These are phyloP conservation scores for Augochlora pura DNA, from an alignment of 1,140 invertebrate species.

Conservation along the genomic window DNA sequence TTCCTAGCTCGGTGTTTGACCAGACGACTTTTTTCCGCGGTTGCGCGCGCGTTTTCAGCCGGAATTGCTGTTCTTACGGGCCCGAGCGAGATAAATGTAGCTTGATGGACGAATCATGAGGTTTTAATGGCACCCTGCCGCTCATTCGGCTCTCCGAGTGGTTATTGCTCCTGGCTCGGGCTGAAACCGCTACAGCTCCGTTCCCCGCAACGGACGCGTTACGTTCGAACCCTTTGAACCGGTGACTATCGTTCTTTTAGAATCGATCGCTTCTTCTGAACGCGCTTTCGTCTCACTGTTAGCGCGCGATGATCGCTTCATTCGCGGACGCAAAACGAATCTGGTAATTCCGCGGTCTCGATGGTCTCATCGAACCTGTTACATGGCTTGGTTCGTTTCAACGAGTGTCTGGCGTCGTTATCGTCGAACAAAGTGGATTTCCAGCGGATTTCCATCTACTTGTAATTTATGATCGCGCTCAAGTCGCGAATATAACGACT, in stretches of 20 bases:
- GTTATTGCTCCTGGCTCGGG: slow-evolving; percentile 2
- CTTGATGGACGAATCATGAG: slow-evolving; percentile 50
- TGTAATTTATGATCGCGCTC: neutral
- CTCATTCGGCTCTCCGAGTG: slow-evolving; percentile 28
- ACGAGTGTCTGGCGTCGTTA: too few relatives aligned
- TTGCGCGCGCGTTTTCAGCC: slow-evolving; percentile 21
- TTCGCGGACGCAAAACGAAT: neutral
- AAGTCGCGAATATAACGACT: neutral
- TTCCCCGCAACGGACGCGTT: neutral
- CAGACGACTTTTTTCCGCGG: slow-evolving; percentile 14
- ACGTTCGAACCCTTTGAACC: neutral
- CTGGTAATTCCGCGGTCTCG: too few relatives aligned
- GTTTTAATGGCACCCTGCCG: slow-evolving; percentile 41
- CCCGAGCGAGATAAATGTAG: slow-evolving; percentile 35
- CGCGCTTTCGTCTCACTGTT: too few relatives aligned
- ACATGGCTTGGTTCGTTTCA: too few relatives aligned
- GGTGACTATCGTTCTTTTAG: neutral
- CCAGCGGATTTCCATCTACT: neutral
- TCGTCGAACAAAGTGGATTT: neutral
- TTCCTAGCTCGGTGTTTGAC: slow-evolving; percentile 26
- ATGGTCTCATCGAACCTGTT: too few relatives aligned
- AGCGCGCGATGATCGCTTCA: too few relatives aligned
- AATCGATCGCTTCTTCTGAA: neutral
- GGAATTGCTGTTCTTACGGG: slow-evolving; percentile 30
- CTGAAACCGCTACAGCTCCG: neutral